Evolutionary conservation across 1,140 invertebrate species (phyloP).

Genomic region (Steinernema khuongi): DNA sequence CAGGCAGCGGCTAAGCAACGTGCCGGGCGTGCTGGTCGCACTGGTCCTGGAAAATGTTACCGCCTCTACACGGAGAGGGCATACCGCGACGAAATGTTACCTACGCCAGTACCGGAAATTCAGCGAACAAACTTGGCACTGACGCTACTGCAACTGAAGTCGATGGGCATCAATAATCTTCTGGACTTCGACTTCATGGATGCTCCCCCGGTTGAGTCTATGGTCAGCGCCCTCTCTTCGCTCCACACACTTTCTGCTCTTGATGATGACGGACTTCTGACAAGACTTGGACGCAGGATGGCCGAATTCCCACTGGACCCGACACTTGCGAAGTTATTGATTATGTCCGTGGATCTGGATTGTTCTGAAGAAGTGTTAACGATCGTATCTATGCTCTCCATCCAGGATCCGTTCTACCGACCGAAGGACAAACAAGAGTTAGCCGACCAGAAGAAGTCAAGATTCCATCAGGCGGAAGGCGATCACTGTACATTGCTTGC

Average conservation of each 20-base stretch:
- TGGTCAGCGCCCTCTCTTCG: constrained; percentile 94
- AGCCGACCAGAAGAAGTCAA: constrained; percentile 96
- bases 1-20: constrained; percentile 96
- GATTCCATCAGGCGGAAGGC: constrained; percentile 96
- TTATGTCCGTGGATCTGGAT: constrained; percentile 96
- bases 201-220: constrained; percentile 86
- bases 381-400: constrained; percentile 96
- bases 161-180: constrained; percentile 99
- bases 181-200: constrained; percentile 99
- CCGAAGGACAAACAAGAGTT: constrained; percentile 86
- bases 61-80: constrained; percentile 96
- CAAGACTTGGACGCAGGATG: constrained; percentile 87
- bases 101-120: constrained; percentile 97
- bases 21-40: constrained; percentile 87
- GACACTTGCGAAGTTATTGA: constrained; percentile 95
- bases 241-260: constrained; percentile 91
- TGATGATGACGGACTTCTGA: constrained; percentile 91
- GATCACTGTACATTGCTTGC: constrained; percentile 95
- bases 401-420: constrained; percentile 96
- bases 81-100: constrained; percentile 93
- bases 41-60: constrained; percentile 94
- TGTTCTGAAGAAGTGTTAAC: constrained; percentile 98
- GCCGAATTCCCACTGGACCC: constrained; percentile 98
- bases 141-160: constrained; percentile 89
- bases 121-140: constrained; percentile 94